A percentile compares a stretch with the other conserved stretches of the same genome.
phyloP scores from a whole-genome alignment of 64 coral and sea anemone species.

The Hydrozoanthus tunicans region DNA sequence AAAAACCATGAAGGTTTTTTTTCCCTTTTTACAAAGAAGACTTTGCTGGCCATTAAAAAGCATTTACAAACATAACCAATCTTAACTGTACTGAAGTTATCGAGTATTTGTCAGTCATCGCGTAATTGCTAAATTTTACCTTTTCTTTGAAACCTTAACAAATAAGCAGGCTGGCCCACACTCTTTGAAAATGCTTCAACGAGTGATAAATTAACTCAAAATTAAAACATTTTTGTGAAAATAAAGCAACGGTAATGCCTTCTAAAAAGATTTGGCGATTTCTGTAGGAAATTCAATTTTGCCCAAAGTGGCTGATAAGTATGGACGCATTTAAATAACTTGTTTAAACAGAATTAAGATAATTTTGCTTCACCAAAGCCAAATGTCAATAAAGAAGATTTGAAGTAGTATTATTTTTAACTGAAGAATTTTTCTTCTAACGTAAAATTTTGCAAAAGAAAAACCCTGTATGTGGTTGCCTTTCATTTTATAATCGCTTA shows the following conservation, averaged over 20 bases:
- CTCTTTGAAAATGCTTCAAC: neutral
- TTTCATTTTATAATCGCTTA: neutral
- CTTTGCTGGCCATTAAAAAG: too few relatives aligned
- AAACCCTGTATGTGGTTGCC: neutral
- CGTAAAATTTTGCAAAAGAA: neutral
- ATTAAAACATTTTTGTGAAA: too few relatives aligned
- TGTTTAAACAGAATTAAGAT: neutral
- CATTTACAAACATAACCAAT: too few relatives aligned
- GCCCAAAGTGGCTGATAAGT: neutral
- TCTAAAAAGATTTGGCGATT: neutral
- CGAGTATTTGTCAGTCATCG: too few relatives aligned
- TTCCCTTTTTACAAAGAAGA: too few relatives aligned
- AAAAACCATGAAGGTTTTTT: too few relatives aligned
- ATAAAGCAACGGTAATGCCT: neutral
- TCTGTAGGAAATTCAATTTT: neutral
- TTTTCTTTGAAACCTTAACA: too few relatives aligned
- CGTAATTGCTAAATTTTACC: too few relatives aligned
- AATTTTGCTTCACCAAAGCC: neutral
- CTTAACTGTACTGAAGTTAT: too few relatives aligned
- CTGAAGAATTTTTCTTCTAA: neutral
- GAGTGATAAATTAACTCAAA: neutral
- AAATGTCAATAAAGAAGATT: neutral
- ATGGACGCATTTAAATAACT: neutral
- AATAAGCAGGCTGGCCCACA: neutral
- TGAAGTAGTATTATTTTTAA: neutral